A percentile compares a stretch with the other conserved stretches of the same genome.
phyloP scores from a whole-genome alignment of 2,888 invertebrate species.

The Isoperla grammatica region DNA sequence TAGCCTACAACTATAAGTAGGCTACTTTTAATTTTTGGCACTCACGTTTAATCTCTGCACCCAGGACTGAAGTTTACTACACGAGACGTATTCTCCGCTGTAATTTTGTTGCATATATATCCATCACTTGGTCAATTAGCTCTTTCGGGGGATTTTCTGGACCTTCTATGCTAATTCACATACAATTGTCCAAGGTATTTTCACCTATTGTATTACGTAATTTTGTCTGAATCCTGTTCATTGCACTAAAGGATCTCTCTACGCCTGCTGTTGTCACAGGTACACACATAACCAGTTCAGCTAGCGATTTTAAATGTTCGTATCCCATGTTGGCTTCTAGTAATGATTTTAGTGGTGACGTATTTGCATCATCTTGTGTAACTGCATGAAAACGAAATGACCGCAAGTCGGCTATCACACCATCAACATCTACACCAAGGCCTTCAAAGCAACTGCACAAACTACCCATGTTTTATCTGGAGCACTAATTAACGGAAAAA shows the following conservation, averaged over 20 bases:
- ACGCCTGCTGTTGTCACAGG: too few species aligned
- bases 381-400: neutral
- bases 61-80: too few species aligned
- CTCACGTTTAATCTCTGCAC: too few species aligned
- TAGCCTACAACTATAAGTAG: too few species aligned
- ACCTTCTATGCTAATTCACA: neutral
- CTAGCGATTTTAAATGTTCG: neutral
- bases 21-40: too few species aligned
- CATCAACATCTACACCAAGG: neutral
- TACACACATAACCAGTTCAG: too few species aligned
- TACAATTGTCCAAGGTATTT: neutral
- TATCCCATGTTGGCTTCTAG: neutral
- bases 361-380: neutral
- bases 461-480: neutral
- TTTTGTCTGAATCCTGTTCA: too few species aligned
- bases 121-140: neutral
- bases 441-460: too few species aligned
- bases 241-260: too few species aligned
- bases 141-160: too few species aligned
- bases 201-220: neutral
- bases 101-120: neutral
- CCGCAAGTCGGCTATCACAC: neutral
- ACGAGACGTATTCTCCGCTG: neutral
- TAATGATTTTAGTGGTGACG: too few species aligned
- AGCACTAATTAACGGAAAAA: neutral